Base-by-base conservation (phyloP, 2,888 invertebrate genomes). In the Idaea biselata region DNA sequence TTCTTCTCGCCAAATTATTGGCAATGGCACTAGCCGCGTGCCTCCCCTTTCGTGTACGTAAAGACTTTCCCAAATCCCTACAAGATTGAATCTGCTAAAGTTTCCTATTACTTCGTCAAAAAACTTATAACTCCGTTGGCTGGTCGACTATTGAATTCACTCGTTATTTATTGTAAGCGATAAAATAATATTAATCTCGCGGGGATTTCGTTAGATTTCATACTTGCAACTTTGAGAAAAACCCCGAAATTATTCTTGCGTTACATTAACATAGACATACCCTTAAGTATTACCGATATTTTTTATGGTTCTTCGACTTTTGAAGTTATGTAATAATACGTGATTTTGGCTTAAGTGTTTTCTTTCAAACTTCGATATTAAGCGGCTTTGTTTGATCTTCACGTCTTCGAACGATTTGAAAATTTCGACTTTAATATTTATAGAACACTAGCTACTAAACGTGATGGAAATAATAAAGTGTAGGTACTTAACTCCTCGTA, bases 181-280 rank as follows among this genome's bases (percentile, higher is more conserved):
- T 92, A 91, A 92, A 92, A 92, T 90, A 91, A 91, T 92, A 92
- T 92, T 92, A 92, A 92, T 91, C 91, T 88, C 89, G 78, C 64
- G 89, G 85, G 92, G 85, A 90, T 91, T 88, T 86, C 79, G 76
- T 78, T 78, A 88, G 90, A 89, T 91, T 91, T 90, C 84, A 87
- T 90, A 86, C 71, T 85, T 75, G 81, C 80, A 88, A 88, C 83
- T 88, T 87, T 70, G 82, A 83, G 82, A 86, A 86, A 88, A 87
- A 80, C 86, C 82, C 79, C 79, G 78, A 84, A 88, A 79, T 78
- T 69, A 64, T 67, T 58, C 16, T 18, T 58, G 54, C 61, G 81
- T 81, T 73, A 79, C 77, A 77, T 78, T 85, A 82, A 76, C 73
- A 73, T 80, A 84, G 91, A 90, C 82, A 71, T 75, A 71, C 73